phyloP scores from a whole-genome alignment of 2,113 vertebrate genomes.

The Chlorodrepanis virens region DNA sequence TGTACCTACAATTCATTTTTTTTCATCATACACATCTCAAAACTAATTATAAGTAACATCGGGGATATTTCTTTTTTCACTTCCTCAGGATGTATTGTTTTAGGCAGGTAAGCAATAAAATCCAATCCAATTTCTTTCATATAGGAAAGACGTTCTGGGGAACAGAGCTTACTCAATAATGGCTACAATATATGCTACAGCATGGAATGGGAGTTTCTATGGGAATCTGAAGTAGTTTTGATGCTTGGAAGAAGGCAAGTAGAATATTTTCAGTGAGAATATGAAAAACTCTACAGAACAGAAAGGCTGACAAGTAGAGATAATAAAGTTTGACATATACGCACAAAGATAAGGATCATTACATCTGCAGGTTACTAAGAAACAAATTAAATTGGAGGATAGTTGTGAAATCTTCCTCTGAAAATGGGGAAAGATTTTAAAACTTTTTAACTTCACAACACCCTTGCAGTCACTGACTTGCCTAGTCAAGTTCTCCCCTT shows the following conservation, averaged over 20 bases:
- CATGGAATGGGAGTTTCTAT: neutral
- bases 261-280: slow-evolving; percentile 6
- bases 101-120: neutral
- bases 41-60: neutral
- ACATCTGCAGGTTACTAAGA: neutral
- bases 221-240: slow-evolving; percentile 2
- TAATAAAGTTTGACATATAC: slow-evolving; percentile 25
- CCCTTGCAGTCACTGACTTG: neutral
- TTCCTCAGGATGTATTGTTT: neutral
- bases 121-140: neutral
- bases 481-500: neutral
- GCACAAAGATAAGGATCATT: neutral
- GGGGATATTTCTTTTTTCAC: neutral
- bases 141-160: neutral
- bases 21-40: neutral
- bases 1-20: neutral
- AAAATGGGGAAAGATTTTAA: neutral
- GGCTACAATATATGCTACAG: neutral
- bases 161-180: neutral
- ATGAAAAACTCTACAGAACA: neutral
- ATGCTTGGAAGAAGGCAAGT: neutral
- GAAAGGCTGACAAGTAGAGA: neutral
- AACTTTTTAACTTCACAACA: neutral
- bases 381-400: neutral
- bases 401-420: neutral